These are phyloP conservation scores for Trididemnum miniatum DNA, from an alignment of 23 tunicate genomes.

Conservation along the genomic window DNA sequence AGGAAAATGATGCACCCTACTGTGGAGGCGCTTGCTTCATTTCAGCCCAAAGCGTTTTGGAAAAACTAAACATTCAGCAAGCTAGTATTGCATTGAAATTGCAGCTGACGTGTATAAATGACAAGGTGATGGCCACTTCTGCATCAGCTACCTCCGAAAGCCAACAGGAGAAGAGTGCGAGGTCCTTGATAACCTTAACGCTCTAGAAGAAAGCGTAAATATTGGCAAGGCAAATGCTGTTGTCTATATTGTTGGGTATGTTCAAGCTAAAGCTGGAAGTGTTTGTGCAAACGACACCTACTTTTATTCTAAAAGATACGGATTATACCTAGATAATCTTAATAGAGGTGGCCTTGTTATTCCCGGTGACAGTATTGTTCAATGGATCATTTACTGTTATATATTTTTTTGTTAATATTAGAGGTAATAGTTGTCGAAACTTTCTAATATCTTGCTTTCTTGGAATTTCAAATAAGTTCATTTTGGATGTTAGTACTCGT, in stretches of 20 bases:
- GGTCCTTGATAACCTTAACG: not conserved
- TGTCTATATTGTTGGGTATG: not conserved
- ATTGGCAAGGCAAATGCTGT: not conserved
- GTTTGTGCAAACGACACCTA: not conserved
- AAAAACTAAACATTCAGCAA: not conserved
- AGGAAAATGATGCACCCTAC: not conserved
- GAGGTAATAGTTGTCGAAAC: too few relatives aligned
- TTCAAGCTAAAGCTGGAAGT: not conserved
- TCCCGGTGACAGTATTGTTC: not conserved
- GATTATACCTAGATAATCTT: not conserved
- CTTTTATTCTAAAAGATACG: not conserved
- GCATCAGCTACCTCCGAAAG: too few relatives aligned
- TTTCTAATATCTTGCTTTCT: too few relatives aligned
- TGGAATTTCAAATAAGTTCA: too few relatives aligned
- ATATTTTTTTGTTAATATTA: too few relatives aligned
- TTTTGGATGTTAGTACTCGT: too few relatives aligned
- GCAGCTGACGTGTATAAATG: not conserved
- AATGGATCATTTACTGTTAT: not conserved
- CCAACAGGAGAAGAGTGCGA: not conserved
- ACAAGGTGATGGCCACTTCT: too few relatives aligned
- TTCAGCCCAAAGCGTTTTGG: not conserved
- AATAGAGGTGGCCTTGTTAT: not conserved
- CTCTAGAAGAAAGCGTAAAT: not conserved
- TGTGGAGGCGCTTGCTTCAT: not conserved
- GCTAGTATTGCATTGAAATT: not conserved